A percentile compares a stretch with the other conserved stretches of the same genome.
These are phyloP conservation scores for Tanypteryx hageni DNA, from an alignment of 2,888 invertebrate species.

Conservation along the genomic window DNA sequence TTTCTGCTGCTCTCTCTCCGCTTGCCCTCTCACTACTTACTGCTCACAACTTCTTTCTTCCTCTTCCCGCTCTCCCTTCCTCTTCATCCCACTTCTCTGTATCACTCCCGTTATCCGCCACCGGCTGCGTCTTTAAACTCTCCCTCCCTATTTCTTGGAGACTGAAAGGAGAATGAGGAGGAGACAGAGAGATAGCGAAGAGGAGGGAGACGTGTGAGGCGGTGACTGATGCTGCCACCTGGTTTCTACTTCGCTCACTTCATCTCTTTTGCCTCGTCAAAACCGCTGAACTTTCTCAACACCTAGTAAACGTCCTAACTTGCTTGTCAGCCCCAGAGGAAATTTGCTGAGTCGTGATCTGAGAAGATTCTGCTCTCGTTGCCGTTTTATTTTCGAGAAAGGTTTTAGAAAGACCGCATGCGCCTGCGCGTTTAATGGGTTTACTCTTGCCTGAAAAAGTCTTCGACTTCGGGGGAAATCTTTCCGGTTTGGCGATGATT, in stretches of 20 bases:
- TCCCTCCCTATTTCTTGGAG: no score
- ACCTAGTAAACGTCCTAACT: slow-evolving; percentile 1
- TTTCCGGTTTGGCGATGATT: neutral
- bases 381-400: neutral
- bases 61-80: no score
- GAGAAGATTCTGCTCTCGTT: neutral
- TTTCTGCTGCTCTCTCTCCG: no score
- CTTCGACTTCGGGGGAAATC: neutral
- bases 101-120: no score
- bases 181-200: no score
- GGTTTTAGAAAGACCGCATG: neutral
- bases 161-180: no score
- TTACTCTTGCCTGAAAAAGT: neutral
- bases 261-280: neutral
- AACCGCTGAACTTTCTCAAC: slow-evolving; percentile 19
- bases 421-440: neutral
- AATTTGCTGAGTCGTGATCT: neutral
- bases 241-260: neutral
- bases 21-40: no score
- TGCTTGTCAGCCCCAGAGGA: neutral
- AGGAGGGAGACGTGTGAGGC: no score
- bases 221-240: neutral
- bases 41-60: no score
- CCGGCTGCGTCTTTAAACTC: no score
- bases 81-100: no score